Conservation (phyloP, 1,140 invertebrate genomes). For the Diprion similis region DNA sequence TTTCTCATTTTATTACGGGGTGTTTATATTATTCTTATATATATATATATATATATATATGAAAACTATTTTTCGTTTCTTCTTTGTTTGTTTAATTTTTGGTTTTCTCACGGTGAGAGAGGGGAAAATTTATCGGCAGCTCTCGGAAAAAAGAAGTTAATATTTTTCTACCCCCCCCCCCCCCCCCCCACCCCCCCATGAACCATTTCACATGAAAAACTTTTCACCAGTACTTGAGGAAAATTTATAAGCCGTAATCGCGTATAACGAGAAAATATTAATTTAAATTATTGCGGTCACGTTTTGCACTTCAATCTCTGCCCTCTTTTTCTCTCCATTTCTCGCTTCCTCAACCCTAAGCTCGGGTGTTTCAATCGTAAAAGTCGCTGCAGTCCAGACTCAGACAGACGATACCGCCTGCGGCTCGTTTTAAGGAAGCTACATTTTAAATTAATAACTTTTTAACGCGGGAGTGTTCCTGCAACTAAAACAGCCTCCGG, state of each 20-base stretch:
- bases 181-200: too few relatives aligned
- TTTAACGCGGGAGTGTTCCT: background rate
- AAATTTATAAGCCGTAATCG: background rate
- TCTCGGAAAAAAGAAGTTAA: background rate
- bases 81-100: background rate
- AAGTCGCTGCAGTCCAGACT: background rate
- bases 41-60: too few relatives aligned
- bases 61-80: background rate
- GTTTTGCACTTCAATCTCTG: background rate
- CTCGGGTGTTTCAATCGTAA: slow-evolving; percentile 3
- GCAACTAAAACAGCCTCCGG: background rate
- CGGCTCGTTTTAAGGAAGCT: background rate
- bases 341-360: background rate
- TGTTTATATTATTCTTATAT: background rate
- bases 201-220: background rate
- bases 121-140: background rate
- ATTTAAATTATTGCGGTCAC: background rate
- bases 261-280: slow-evolving; percentile 1
- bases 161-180: background rate
- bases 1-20: too few relatives aligned
- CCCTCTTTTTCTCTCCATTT: too few relatives aligned
- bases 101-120: background rate
- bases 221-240: background rate
- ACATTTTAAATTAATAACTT: slow-evolving; percentile 4
- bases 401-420: background rate